Percentiles rank a stretch among this genome's conserved stretches.
Conservation (phyloP, 2,113 vertebrate species). For the Onychorhynchus coronatus region DNA sequence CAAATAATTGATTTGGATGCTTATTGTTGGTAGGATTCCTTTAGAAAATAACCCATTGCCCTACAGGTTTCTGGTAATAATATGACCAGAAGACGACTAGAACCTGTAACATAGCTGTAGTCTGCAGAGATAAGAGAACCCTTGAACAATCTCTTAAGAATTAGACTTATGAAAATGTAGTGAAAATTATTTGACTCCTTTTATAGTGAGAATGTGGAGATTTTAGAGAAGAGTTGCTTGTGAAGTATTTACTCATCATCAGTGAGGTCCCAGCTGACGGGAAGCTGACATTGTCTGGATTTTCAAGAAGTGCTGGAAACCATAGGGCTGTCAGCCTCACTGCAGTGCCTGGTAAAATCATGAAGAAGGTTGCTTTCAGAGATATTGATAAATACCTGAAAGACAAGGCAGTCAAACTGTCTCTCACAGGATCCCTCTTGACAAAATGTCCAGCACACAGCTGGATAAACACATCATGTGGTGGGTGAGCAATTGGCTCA, state of each 20-base stretch:
- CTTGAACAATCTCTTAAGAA: neutral
- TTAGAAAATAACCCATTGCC: neutral
- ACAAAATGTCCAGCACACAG: neutral
- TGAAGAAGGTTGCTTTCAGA: neutral
- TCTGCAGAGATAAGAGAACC: neutral
- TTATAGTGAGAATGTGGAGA: neutral
- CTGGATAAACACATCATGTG: fast-evolving
- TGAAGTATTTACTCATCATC: neutral
- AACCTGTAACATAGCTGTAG: neutral
- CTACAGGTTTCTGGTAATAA: neutral
- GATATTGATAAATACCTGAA: neutral
- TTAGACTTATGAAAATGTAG: neutral
- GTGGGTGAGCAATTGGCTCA: neutral
- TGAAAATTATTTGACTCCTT: neutral
- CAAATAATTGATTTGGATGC: neutral
- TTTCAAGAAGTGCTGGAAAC: neutral
- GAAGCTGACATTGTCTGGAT: fast-evolving
- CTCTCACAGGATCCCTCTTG: neutral
- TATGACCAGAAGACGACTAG: neutral
- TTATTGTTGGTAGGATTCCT: neutral
- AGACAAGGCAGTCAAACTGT: neutral
- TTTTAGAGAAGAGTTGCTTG: neutral
- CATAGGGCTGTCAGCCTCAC: neutral
- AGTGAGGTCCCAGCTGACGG: neutral
- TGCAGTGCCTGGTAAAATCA: neutral